phyloP scores from a whole-genome alignment of 2,888 invertebrate genomes.

The Tuberolachnus salignus region DNA sequence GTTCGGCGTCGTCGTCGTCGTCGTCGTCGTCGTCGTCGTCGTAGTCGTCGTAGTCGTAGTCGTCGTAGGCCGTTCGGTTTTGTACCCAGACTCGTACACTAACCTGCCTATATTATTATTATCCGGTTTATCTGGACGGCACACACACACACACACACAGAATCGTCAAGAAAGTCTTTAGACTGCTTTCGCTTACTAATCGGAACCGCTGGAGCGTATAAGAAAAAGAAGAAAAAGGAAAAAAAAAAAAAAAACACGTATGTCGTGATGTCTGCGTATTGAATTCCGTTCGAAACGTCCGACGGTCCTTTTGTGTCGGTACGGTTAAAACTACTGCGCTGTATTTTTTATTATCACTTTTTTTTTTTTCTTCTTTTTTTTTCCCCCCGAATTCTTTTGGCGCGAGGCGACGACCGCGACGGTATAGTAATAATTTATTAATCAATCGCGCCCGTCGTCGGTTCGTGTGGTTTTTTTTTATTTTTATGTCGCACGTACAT shows the following conservation, averaged over 20 bases:
- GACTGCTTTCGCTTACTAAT: slow-evolving; percentile 48
- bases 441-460: too few species aligned
- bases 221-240: too few species aligned
- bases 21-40: slow-evolving; percentile 1
- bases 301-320: too few species aligned
- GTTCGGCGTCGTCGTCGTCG: not conserved
- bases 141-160: not conserved
- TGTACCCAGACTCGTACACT: not conserved
- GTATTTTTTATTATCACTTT: too few species aligned
- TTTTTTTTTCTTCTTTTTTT: too few species aligned
- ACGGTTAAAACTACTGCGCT: too few species aligned
- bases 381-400: too few species aligned
- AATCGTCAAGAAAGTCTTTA: slow-evolving; percentile 43
- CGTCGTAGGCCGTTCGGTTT: slow-evolving; percentile 22
- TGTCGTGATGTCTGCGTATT: not conserved
- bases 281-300: slow-evolving; percentile 18
- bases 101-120: slow-evolving; percentile 46
- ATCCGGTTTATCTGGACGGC: slow-evolving; percentile 51
- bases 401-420: too few species aligned
- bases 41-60: not conserved
- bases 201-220: slow-evolving; percentile 8
- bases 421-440: too few species aligned
- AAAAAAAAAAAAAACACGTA: slow-evolving; percentile 5
- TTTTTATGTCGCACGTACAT: too few species aligned
- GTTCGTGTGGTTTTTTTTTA: too few species aligned